Conservation (phyloP, 2,113 vertebrate genomes). For the Callopanchax toddi region DNA sequence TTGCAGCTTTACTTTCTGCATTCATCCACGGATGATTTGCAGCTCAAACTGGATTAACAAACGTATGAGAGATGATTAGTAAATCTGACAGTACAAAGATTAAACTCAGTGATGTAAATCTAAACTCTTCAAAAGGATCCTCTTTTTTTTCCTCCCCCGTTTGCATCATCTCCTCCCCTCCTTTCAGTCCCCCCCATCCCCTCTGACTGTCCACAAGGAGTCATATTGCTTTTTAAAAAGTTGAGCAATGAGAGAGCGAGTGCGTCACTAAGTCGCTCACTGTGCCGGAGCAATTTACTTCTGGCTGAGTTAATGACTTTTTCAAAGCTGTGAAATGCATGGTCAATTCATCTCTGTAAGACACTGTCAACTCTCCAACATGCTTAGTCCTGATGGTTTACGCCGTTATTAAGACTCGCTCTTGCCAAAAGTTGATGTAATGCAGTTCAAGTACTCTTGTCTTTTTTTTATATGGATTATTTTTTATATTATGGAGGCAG, state of each 20-base stretch:
- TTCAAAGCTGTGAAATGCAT: slow-evolving; percentile 57
- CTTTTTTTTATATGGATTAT: slow-evolving; percentile 17
- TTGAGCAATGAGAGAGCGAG: background rate
- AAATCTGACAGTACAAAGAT: slow-evolving; percentile 8
- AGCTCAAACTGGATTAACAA: background rate
- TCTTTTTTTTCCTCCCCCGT: background rate
- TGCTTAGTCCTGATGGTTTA: slow-evolving; percentile 31
- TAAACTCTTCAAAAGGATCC: background rate
- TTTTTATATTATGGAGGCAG: background rate
- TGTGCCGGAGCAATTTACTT: slow-evolving; percentile 60
- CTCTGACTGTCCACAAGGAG: slow-evolving; percentile 40
- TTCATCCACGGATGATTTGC: background rate
- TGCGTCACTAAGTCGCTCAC: slow-evolving; percentile 33
- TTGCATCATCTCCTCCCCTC: background rate
- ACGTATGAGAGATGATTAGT: slow-evolving; percentile 9
- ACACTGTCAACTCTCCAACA: slow-evolving; percentile 49
- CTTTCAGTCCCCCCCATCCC: slow-evolving; percentile 25
- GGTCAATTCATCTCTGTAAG: slow-evolving; percentile 57
- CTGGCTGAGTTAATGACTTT: slow-evolving; percentile 62
- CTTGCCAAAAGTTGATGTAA: slow-evolving; percentile 5
- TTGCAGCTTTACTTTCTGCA: too few species aligned
- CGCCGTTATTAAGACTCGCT: slow-evolving; percentile 32
- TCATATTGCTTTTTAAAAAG: slow-evolving; percentile 49
- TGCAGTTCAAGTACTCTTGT: slow-evolving; percentile 9
- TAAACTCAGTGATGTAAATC: slow-evolving; percentile 10